Evolutionary conservation across 2,113 vertebrate species (phyloP).

Genomic region (Atrichornis clamosus): DNA sequence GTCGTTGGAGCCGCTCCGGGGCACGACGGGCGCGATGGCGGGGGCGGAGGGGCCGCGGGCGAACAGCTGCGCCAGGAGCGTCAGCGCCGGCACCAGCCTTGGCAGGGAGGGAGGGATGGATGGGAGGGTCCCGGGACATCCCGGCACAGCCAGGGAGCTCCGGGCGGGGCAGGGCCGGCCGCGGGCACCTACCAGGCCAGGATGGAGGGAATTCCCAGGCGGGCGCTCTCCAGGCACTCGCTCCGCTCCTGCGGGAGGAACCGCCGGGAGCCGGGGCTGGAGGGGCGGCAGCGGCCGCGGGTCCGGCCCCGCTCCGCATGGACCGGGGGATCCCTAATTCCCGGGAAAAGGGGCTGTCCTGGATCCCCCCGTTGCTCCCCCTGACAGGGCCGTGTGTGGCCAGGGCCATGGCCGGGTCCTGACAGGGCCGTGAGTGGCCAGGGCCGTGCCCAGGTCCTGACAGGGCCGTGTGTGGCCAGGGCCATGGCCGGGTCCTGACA

Average conservation of each 20-base stretch:
- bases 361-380: rapidly evolving
- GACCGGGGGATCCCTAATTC: rapidly evolving
- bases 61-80: neutral
- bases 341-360: neutral
- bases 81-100: neutral
- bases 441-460: neutral
- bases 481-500: rapidly evolving
- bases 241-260: neutral
- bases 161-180: neutral
- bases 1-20: neutral
- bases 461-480: neutral
- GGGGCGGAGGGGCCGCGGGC: neutral
- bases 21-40: neutral
- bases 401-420: neutral
- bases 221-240: neutral
- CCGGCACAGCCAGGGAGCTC: neutral
- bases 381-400: rapidly evolving
- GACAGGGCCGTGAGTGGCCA: rapidly evolving
- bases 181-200: conserved; percentile 37
- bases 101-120: neutral
- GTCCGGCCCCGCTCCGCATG: neutral
- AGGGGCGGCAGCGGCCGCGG: neutral
- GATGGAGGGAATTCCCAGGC: neutral
- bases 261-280: neutral
- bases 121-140: neutral